These are phyloP conservation scores for Centroberyx gerrardi DNA, from an alignment of 2,797 vertebrate genomes.

Conservation along the genomic window DNA sequence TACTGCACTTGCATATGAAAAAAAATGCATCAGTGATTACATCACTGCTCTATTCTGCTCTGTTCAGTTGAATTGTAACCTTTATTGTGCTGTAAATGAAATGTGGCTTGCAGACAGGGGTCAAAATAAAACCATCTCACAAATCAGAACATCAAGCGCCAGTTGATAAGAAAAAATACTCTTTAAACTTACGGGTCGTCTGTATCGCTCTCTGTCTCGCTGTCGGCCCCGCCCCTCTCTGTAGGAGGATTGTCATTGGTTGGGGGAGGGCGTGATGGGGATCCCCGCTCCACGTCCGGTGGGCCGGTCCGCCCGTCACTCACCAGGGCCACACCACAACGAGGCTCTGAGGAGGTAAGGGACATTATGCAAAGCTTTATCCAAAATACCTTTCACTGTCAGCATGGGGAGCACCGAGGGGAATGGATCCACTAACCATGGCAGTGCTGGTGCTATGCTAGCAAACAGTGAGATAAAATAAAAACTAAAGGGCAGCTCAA, in stretches of 20 bases:
- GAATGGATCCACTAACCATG: too few species aligned
- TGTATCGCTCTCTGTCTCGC: constrained; percentile 94
- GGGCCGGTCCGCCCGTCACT: constrained; percentile 77
- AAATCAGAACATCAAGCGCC: not conserved
- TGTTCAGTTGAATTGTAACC: not conserved
- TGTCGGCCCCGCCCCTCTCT: constrained; percentile 88
- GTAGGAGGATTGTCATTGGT: constrained; percentile 83
- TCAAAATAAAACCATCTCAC: not conserved
- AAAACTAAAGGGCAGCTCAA: too few species aligned
- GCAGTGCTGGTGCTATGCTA: too few species aligned
- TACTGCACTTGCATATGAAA: not conserved
- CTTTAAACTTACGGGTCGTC: constrained; percentile 91
- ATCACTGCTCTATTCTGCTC: not conserved
- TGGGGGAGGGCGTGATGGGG: constrained; percentile 78
- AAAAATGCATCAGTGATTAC: not conserved
- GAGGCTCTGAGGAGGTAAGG: constrained; percentile 83
- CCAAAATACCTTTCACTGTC: too few species aligned
- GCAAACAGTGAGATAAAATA: too few species aligned
- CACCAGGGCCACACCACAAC: constrained; percentile 84
- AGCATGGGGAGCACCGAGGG: too few species aligned
- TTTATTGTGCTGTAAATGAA: too few species aligned
- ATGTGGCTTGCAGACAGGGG: too few species aligned
- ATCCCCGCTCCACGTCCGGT: constrained; percentile 75
- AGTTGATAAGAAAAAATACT: not conserved
- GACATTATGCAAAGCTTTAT: not conserved